Evolutionary conservation across 2,797 vertebrate genomes (phyloP).

Genomic region (Sarcophilus harrisii): DNA sequence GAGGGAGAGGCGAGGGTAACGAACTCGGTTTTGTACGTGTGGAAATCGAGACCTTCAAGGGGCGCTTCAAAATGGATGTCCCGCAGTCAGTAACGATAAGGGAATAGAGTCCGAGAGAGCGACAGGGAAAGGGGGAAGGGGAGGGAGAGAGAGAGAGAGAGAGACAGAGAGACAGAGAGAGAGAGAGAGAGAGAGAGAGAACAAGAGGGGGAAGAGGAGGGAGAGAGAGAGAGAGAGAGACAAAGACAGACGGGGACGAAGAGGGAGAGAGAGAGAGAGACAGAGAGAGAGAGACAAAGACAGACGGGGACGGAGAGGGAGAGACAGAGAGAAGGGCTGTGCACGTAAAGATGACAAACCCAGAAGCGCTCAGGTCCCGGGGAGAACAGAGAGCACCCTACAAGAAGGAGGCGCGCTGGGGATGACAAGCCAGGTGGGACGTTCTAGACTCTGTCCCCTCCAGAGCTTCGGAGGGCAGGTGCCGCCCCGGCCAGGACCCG

Average conservation of each 20-base stretch:
- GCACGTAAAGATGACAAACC: neutral
- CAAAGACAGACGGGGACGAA: too few species aligned
- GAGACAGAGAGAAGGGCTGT: neutral
- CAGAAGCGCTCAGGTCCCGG: neutral
- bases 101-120: fast-evolving
- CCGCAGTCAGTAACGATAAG: too few species aligned
- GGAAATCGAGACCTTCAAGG: neutral
- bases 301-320: too few species aligned
- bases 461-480: too few species aligned
- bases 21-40: too few species aligned
- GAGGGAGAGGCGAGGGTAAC: neutral
- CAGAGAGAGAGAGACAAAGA: neutral
- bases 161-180: fast-evolving
- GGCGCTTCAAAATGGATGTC: neutral
- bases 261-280: too few species aligned
- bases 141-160: neutral
- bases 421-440: neutral
- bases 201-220: too few species aligned
- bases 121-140: fast-evolving
- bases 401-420: neutral
- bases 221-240: neutral
- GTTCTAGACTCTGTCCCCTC: neutral
- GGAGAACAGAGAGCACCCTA: neutral
- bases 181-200: too few species aligned
- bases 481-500: neutral